Evolutionary conservation across 92 coral and sea anemone genomes (phyloP).

Genomic region (Bergia sp.): DNA sequence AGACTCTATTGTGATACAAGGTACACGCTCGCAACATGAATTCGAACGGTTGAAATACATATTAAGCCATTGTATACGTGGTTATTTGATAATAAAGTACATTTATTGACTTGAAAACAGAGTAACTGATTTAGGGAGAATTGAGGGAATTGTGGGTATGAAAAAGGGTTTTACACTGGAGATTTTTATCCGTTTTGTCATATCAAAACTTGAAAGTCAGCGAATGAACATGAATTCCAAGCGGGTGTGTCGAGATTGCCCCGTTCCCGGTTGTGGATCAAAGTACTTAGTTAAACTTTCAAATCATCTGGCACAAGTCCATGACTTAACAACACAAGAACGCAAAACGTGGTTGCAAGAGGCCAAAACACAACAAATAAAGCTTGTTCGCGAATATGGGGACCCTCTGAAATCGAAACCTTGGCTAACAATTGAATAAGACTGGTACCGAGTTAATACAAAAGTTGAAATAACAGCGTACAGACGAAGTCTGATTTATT

Average conservation of each 20-base stretch:
- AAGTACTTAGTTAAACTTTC: no score
- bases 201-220: not conserved
- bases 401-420: not conserved
- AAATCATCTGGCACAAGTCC: no score
- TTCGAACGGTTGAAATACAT: not conserved
- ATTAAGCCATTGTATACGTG: constrained; percentile 7
- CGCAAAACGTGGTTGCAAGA: constrained; percentile 42
- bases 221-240: constrained; percentile 5
- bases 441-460: not conserved
- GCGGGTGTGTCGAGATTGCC: constrained; percentile 24
- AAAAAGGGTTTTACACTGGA: not conserved
- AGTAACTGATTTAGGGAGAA: not conserved
- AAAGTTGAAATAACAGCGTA: constrained; percentile 11
- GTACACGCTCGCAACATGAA: constrained; percentile 25
- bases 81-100: constrained; percentile 2
- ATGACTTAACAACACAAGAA: not conserved
- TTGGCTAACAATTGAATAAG: not conserved
- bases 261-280: no score
- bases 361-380: constrained; percentile 35
- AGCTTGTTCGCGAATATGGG: constrained; percentile 26
- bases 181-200: not conserved
- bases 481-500: not conserved
- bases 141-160: not conserved
- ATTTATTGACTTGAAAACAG: not conserved
- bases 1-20: not conserved